These are phyloP conservation scores for Zygothrica quintamaculata DNA, from an alignment of 2,888 invertebrate genomes.

Conservation along the genomic window DNA sequence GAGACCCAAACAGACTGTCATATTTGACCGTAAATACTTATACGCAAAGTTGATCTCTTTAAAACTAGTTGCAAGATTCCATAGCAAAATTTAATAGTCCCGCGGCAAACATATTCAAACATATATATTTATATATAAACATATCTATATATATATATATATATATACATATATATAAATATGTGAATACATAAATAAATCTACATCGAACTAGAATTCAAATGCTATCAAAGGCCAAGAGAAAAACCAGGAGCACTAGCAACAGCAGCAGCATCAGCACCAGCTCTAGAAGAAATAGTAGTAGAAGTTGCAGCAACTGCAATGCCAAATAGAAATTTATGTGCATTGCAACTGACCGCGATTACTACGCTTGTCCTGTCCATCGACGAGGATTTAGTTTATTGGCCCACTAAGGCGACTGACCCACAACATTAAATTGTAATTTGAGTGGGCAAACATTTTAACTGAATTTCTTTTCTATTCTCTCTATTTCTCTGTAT, in stretches of 20 bases:
- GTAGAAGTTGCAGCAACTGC: conserved; percentile 35
- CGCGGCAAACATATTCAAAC: conserved; percentile 37
- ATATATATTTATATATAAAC: conserved; percentile 37
- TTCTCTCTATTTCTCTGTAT: neutral
- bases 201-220: conserved; percentile 58
- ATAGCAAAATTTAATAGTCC: conserved; percentile 32
- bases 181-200: conserved; percentile 70
- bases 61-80: conserved; percentile 45
- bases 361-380: conserved; percentile 62
- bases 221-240: conserved; percentile 44
- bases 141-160: no score
- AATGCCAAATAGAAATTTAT: conserved; percentile 69
- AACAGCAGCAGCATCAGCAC: conserved; percentile 39
- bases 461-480: conserved; percentile 54
- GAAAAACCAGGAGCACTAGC: conserved; percentile 28
- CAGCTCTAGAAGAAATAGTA: conserved; percentile 31
- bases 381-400: conserved; percentile 65
- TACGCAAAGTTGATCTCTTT: conserved; percentile 32
- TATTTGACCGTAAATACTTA: conserved; percentile 54
- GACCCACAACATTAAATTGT: conserved; percentile 79
- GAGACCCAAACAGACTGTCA: conserved; percentile 55
- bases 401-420: conserved; percentile 77
- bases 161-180: no score
- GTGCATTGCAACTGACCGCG: conserved; percentile 63
- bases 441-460: conserved; percentile 78